A percentile compares a stretch with the other conserved stretches of the same genome.
phyloP scores from a whole-genome alignment of 1,140 invertebrate genomes.

The Pararge aegeria region DNA sequence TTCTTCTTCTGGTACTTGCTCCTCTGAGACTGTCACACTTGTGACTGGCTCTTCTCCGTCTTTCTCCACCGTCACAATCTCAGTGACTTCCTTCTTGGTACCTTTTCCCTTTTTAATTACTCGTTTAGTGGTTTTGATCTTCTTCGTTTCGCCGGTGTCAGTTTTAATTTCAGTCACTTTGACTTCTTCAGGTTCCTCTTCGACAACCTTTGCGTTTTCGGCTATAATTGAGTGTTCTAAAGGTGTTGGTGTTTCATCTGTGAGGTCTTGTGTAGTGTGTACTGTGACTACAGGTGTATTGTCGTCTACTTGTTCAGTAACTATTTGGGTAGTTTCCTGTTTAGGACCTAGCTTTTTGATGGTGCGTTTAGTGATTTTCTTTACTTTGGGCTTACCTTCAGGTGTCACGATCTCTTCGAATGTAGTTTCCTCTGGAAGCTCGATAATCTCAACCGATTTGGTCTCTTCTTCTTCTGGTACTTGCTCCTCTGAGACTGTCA shows the following conservation, averaged over 20 bases:
- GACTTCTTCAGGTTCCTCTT: constrained; percentile 47
- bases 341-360: constrained; percentile 44
- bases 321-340: constrained; percentile 49
- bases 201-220: constrained; percentile 38
- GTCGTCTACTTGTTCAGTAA: constrained; percentile 63
- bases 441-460: background rate
- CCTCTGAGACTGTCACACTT: background rate
- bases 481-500: constrained; percentile 29
- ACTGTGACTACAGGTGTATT: constrained; percentile 28
- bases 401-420: constrained; percentile 28
- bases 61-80: background rate
- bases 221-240: constrained; percentile 16
- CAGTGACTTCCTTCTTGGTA: background rate
- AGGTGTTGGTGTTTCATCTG: background rate
- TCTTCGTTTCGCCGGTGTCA: background rate
- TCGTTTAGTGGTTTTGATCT: constrained; percentile 1
- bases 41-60: constrained; percentile 1
- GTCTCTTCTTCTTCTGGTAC: background rate
- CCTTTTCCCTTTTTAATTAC: constrained; percentile 1
- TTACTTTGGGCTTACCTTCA: constrained; percentile 57
- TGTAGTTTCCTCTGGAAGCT: constrained; percentile 12
- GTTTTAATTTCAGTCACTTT: background rate
- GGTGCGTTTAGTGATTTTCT: constrained; percentile 59
- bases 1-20: background rate
- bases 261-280: constrained; percentile 5